Conservation (phyloP, 2,113 vertebrate genomes). For the Psilopsiagon aurifrons region DNA sequence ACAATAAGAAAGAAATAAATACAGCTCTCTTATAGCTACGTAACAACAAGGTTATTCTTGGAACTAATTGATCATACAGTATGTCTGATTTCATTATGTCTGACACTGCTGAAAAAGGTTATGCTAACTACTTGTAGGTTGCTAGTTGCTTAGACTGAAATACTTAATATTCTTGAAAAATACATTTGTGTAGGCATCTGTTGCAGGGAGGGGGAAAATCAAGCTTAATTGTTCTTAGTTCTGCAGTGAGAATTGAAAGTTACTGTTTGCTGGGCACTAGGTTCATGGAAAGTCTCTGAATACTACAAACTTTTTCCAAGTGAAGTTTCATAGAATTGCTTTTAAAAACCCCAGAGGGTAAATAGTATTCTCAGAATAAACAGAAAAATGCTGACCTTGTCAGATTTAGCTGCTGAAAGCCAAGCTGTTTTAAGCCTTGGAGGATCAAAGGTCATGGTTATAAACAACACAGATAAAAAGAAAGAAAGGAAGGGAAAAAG, state of each 20-base stretch:
- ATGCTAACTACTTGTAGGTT: background rate
- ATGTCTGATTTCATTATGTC: slow-evolving; percentile 40
- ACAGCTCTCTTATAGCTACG: background rate
- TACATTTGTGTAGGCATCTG: background rate
- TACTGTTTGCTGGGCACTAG: background rate
- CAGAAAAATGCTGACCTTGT: slow-evolving; percentile 92
- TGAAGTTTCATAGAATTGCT: slow-evolving; percentile 90
- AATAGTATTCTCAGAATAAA: slow-evolving; percentile 93
- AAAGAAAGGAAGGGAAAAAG: slow-evolving; percentile 68
- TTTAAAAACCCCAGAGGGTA: slow-evolving; percentile 91
- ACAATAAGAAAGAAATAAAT: background rate
- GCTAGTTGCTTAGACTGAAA: background rate
- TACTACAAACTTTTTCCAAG: slow-evolving; percentile 74
- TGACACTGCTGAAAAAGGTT: background rate
- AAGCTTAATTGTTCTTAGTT: background rate
- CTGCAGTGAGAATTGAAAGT: slow-evolving; percentile 35
- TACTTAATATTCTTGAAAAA: background rate
- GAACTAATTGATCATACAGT: slow-evolving; percentile 27
- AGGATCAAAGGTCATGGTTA: slow-evolving; percentile 88
- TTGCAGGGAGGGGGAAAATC: background rate
- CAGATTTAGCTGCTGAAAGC: slow-evolving; percentile 91
- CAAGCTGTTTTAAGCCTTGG: slow-evolving; percentile 89
- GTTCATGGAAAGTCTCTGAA: slow-evolving; percentile 64
- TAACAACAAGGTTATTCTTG: slow-evolving; percentile 17
- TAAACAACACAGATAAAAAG: slow-evolving; percentile 83